Percentiles rank a stretch among this genome's conserved stretches.
phyloP scores from a whole-genome alignment of 2,113 vertebrate species.

The Centrocercus urophasianus region DNA sequence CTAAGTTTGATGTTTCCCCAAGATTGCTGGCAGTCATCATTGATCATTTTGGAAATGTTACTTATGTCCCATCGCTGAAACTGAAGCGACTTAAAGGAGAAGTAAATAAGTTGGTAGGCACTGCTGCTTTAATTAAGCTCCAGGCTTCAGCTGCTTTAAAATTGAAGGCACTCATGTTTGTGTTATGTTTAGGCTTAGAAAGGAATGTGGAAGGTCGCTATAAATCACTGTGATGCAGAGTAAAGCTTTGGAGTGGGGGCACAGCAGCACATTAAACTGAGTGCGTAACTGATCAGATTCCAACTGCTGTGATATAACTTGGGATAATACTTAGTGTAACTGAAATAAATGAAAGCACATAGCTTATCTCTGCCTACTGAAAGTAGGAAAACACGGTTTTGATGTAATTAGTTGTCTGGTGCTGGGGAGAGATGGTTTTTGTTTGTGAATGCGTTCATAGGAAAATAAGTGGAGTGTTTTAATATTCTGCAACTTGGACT shows the following conservation, averaged over 20 bases:
- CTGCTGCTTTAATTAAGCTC: neutral
- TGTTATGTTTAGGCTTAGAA: neutral
- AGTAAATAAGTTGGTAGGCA: neutral
- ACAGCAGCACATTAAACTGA: neutral
- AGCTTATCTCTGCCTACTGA: neutral
- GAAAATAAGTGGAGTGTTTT: neutral
- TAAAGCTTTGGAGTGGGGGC: neutral
- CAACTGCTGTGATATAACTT: too few species aligned
- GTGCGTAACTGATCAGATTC: neutral
- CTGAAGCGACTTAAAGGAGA: neutral
- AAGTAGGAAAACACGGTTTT: neutral
- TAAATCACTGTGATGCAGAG: neutral
- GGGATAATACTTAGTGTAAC: too few species aligned
- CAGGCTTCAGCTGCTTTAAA: neutral
- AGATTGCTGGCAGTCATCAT: neutral
- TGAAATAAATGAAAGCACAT: neutral
- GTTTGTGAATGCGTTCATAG: neutral
- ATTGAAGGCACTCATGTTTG: neutral
- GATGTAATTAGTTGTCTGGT: neutral
- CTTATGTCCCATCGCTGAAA: too few species aligned
- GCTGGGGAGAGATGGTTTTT: neutral
- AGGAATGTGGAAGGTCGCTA: neutral
- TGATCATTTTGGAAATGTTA: neutral
- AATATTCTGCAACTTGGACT: neutral
- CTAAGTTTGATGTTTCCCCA: neutral